Percentiles rank a stretch among this genome's conserved stretches.
phyloP scores from a whole-genome alignment of 2,888 invertebrate genomes.

The Nemotelus nigrinus region DNA sequence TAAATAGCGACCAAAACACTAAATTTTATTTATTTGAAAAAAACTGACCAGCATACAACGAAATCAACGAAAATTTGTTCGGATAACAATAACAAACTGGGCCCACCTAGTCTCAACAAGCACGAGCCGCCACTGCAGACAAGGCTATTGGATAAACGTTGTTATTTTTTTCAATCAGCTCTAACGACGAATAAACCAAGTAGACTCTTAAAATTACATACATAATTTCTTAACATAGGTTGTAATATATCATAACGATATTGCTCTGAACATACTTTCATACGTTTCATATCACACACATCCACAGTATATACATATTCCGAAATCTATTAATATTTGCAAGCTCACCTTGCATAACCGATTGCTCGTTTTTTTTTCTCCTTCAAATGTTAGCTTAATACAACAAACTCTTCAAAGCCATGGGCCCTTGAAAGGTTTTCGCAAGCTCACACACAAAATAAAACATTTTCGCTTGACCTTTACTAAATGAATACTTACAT shows the following conservation, averaged over 20 bases:
- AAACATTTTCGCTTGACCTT: slow-evolving; percentile 27
- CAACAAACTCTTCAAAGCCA: background rate
- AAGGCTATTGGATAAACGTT: no score
- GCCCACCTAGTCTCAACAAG: no score
- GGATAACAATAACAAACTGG: no score
- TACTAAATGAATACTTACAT: background rate
- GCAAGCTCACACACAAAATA: background rate
- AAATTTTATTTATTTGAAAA: no score
- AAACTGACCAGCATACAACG: no score
- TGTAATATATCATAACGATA: background rate
- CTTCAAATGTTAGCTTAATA: no score
- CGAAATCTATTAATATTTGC: background rate
- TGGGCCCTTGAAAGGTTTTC: slow-evolving; percentile 25
- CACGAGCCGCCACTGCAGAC: no score
- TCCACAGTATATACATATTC: background rate
- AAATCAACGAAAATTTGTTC: no score
- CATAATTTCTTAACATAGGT: background rate
- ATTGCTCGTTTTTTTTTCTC: background rate
- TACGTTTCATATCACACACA: background rate
- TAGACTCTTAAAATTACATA: background rate
- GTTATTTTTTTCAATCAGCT: no score
- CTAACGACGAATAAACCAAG: no score
- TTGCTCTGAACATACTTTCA: background rate
- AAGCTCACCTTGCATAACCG: background rate
- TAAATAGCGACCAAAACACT: no score